A percentile compares a stretch with the other conserved stretches of the same genome.
These are phyloP conservation scores for Acanthopagrus latus DNA, from an alignment of 2,797 vertebrate genomes.

Conservation along the genomic window DNA sequence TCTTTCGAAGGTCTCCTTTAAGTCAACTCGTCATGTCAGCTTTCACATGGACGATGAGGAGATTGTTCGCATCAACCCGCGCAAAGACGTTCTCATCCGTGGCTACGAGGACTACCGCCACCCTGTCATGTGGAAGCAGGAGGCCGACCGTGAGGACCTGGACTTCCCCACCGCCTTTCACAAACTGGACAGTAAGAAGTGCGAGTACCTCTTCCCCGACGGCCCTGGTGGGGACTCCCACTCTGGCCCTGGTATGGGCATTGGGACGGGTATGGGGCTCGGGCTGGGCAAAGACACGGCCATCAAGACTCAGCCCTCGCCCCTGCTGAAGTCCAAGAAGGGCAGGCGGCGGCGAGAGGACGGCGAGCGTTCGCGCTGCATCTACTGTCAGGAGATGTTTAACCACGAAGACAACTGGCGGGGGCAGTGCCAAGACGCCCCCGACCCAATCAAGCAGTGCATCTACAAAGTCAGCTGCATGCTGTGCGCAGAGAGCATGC, in stretches of 20 bases:
- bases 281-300: constrained; percentile 89
- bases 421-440: constrained; percentile 97
- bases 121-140: constrained; percentile 95
- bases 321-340: constrained; percentile 92
- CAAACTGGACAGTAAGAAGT: constrained; percentile 96
- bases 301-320: constrained; percentile 91
- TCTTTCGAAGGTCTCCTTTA: constrained; percentile 86
- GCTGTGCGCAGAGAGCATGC: constrained; percentile 99
- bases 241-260: constrained; percentile 76
- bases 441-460: constrained; percentile 97
- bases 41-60: constrained; percentile 97
- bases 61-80: constrained; percentile 98
- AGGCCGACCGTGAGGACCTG: constrained; percentile 91
- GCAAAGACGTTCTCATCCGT: constrained; percentile 94
- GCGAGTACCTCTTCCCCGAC: constrained; percentile 93
- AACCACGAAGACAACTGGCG: constrained; percentile 98
- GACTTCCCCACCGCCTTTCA: constrained; percentile 91
- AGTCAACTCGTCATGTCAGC: constrained; percentile 93
- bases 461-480: constrained; percentile 99
- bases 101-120: constrained; percentile 99
- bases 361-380: constrained; percentile 96
- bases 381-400: constrained; percentile 99
- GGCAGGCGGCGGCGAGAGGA: constrained; percentile 95
- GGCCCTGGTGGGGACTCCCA: constrained; percentile 88
- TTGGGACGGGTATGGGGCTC: constrained; percentile 74